Percentiles rank a stretch among this genome's conserved stretches.
phyloP scores from a whole-genome alignment of 2,113 vertebrate genomes.

The Planiliza haematocheilus region DNA sequence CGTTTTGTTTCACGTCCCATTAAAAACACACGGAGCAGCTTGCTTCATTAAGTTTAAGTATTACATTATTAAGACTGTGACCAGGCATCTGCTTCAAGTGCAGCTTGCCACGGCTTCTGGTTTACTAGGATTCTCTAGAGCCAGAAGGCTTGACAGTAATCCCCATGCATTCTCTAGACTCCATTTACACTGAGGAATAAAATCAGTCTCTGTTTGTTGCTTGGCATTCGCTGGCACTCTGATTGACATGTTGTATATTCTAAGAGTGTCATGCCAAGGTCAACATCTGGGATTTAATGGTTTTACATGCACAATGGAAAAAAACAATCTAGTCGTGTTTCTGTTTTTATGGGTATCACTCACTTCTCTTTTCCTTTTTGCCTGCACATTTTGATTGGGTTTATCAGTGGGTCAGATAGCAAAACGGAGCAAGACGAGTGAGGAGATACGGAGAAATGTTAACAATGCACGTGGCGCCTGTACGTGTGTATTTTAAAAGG shows the following conservation, averaged over 20 bases:
- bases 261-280: conserved; percentile 42
- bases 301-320: conserved; percentile 74
- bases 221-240: conserved; percentile 42
- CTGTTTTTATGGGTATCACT: conserved; percentile 52
- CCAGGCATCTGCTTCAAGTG: conserved; percentile 24
- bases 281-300: conserved; percentile 74
- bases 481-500: conserved; percentile 53
- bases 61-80: conserved; percentile 50
- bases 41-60: conserved; percentile 42
- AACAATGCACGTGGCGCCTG: conserved; percentile 40
- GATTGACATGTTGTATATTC: conserved; percentile 24
- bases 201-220: conserved; percentile 34
- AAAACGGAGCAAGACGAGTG: conserved; percentile 49
- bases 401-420: conserved; percentile 56
- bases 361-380: not conserved
- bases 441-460: conserved; percentile 23
- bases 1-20: conserved; percentile 21
- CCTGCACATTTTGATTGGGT: conserved; percentile 52
- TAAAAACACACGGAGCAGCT: conserved; percentile 56
- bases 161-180: not conserved
- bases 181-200: conserved; percentile 24
- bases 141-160: conserved; percentile 26
- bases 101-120: conserved; percentile 33
- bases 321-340: conserved; percentile 55
- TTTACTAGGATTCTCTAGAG: conserved; percentile 22